Conservation (phyloP, 1,140 invertebrate genomes). For the Rhopalosiphum padi region DNA sequence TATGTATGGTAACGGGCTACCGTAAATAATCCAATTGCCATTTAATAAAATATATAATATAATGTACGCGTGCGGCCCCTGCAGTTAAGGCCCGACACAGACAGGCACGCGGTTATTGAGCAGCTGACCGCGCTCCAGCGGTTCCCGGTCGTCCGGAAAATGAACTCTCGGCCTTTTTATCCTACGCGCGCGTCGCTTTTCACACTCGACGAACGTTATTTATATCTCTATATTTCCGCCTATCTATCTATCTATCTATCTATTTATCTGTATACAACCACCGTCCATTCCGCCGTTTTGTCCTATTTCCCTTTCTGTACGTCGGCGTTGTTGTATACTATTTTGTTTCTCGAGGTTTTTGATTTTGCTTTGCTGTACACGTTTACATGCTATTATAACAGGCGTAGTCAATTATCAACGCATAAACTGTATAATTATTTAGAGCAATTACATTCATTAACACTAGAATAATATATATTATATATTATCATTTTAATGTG, state of each 20-base stretch:
- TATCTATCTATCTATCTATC: neutral
- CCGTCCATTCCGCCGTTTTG: neutral
- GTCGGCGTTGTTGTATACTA: neutral
- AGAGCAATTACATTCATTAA: too few relatives aligned
- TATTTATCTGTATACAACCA: neutral
- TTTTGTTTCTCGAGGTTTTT: neutral
- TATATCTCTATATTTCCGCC: neutral
- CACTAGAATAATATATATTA: too few relatives aligned
- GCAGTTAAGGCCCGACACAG: neutral
- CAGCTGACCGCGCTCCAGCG: slow-evolving; percentile 54
- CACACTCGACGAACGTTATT: slow-evolving; percentile 52
- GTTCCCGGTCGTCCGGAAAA: slow-evolving; percentile 56
- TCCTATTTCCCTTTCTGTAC: neutral
- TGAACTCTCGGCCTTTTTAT: slow-evolving; percentile 54
- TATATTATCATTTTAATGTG: too few relatives aligned
- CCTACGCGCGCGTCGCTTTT: slow-evolving; percentile 38
- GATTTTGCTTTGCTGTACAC: neutral
- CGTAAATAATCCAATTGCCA: slow-evolving; percentile 36
- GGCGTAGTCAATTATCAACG: too few relatives aligned
- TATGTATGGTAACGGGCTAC: neutral
- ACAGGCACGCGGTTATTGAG: slow-evolving; percentile 39
- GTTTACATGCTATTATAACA: neutral
- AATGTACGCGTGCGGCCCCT: neutral
- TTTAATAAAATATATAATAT: slow-evolving; percentile 26
- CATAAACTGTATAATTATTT: too few relatives aligned